Evolutionary conservation across 2,888 invertebrate genomes (phyloP).

Genomic region (Drosophila multiciliata): DNA sequence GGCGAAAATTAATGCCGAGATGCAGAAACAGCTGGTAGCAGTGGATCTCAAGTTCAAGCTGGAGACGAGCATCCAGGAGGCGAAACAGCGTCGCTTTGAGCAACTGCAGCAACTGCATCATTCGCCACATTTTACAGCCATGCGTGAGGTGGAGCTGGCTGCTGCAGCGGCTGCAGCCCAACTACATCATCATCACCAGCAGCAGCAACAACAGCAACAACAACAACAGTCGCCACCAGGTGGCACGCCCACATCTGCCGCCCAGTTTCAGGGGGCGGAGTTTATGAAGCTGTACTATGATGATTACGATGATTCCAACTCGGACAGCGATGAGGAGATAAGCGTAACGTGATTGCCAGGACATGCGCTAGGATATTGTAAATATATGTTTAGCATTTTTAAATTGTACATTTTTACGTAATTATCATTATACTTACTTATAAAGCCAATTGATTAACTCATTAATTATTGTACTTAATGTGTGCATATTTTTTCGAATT

Average conservation of each 20-base stretch:
- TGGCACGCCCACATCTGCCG: constrained; percentile 31
- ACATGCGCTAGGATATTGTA: constrained; percentile 47
- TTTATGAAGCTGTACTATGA: constrained; percentile 85
- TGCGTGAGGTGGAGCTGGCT: constrained; percentile 70
- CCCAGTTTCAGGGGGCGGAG: constrained; percentile 78
- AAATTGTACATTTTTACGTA: constrained; percentile 67
- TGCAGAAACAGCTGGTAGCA: constrained; percentile 84
- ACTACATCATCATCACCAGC: constrained; percentile 80
- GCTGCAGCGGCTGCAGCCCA: constrained; percentile 75
- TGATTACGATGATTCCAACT: constrained; percentile 86
- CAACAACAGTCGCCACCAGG: constrained; percentile 43
- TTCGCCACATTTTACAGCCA: constrained; percentile 71
- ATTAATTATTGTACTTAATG: constrained; percentile 61
- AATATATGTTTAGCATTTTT: constrained; percentile 59
- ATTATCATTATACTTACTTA: constrained; percentile 46
- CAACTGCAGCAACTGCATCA: constrained; percentile 73
- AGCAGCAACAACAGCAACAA: constrained; percentile 66
- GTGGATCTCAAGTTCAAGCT: constrained; percentile 83
- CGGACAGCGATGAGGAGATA: constrained; percentile 93
- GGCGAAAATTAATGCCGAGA: constrained; percentile 84
- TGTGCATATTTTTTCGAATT: constrained; percentile 79
- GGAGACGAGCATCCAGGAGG: constrained; percentile 81
- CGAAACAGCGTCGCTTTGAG: constrained; percentile 77
- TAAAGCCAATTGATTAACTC: constrained; percentile 51
- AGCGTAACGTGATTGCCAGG: constrained; percentile 92